phyloP scores from a whole-genome alignment of 1,140 invertebrate species.

The Orchestia grillus region DNA sequence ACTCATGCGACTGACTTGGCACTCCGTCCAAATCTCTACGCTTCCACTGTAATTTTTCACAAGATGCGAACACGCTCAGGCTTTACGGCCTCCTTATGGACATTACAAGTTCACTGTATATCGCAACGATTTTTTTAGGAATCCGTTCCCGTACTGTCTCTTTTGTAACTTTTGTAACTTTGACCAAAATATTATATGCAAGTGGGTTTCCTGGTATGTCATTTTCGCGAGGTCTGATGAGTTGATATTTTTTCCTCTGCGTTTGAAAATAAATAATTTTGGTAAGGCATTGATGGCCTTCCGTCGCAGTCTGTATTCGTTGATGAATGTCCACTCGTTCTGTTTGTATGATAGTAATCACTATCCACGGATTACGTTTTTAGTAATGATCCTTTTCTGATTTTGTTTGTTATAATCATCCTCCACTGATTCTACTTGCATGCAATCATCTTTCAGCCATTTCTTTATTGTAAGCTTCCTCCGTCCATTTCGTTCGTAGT shows the following conservation, averaged over 20 bases:
- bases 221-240: not conserved
- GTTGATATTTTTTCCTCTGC: not conserved
- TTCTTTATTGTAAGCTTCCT: not conserved
- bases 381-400: not conserved
- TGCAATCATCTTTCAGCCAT: too few species aligned
- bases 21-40: not conserved
- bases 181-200: not conserved
- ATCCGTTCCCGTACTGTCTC: not conserved
- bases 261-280: not conserved
- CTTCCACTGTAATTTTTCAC: not conserved
- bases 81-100: too few species aligned
- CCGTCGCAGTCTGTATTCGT: too few species aligned
- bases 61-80: not conserved
- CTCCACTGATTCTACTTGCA: too few species aligned
- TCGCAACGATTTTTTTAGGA: not conserved
- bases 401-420: not conserved
- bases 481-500: not conserved
- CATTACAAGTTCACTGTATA: too few species aligned
- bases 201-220: not conserved
- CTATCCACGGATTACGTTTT: not conserved
- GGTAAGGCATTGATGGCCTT: too few species aligned
- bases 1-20: not conserved
- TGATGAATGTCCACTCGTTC: too few species aligned
- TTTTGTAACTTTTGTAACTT: not conserved
- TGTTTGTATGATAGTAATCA: not conserved